Evolutionary conservation across 2,888 invertebrate species (phyloP).

Genomic region (Acanthosoma haemorrhoidale): DNA sequence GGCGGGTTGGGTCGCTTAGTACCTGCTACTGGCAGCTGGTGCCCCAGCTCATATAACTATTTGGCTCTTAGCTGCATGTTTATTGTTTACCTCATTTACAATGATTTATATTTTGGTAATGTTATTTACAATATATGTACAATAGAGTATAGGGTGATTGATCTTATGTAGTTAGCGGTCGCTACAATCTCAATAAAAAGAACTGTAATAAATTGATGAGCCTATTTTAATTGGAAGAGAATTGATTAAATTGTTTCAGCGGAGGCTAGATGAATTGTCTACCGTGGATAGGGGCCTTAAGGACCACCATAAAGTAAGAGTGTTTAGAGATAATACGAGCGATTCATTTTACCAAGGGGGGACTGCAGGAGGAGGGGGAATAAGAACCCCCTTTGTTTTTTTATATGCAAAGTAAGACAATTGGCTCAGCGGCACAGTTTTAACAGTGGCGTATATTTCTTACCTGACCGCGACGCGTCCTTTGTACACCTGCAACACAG

Average conservation of each 20-base stretch:
- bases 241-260: background rate
- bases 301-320: background rate
- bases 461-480: background rate
- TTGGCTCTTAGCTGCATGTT: too few species aligned
- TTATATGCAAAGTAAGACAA: background rate
- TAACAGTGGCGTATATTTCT: background rate
- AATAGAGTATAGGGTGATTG: too few species aligned
- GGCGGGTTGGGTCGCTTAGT: too few species aligned
- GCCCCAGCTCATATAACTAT: too few species aligned
- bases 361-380: background rate
- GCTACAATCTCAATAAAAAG: too few species aligned
- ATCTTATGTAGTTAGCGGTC: too few species aligned
- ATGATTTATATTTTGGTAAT: too few species aligned
- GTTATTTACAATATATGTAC: too few species aligned
- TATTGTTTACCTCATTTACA: too few species aligned
- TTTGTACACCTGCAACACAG: background rate
- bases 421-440: constrained; percentile 5
- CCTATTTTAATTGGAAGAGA: background rate
- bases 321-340: background rate
- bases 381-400: background rate
- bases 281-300: background rate
- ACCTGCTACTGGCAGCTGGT: too few species aligned
- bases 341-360: background rate
- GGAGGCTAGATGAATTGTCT: background rate
- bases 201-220: background rate